Evolutionary conservation across 2,888 invertebrate species (phyloP).

Genomic region (Gerris lacustris): DNA sequence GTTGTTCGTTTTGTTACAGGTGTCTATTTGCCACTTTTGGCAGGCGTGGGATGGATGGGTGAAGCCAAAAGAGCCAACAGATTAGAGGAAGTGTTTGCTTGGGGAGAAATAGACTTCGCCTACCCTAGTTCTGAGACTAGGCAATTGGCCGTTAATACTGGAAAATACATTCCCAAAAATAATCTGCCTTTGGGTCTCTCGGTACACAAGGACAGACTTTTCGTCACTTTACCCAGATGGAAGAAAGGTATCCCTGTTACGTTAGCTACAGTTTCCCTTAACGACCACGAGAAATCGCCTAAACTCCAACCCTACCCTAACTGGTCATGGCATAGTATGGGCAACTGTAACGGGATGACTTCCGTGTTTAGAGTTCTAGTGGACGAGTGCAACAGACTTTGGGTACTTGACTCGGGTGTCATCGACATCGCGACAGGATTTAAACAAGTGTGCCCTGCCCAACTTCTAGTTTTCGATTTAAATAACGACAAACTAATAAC

Average conservation of each 20-base stretch:
- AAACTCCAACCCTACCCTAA: constrained; percentile 62
- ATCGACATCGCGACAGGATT: constrained; percentile 46
- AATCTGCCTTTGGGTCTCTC: constrained; percentile 64
- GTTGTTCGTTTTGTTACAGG: constrained; percentile 17
- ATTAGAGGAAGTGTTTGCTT: constrained; percentile 46
- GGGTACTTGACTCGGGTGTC: constrained; percentile 66
- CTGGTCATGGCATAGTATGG: constrained; percentile 54
- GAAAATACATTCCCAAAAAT: constrained; percentile 55
- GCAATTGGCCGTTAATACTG: constrained; percentile 45
- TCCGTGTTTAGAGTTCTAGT: constrained; percentile 36
- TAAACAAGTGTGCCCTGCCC: constrained; percentile 45
- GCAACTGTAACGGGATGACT: constrained; percentile 49
- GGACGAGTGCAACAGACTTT: constrained; percentile 62
- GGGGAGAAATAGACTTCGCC: constrained; percentile 62
- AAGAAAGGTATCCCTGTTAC: constrained; percentile 60
- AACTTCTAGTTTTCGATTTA: constrained; percentile 59
- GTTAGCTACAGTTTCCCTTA: constrained; percentile 56
- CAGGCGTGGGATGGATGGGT: constrained; percentile 23
- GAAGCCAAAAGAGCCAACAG: constrained; percentile 12
- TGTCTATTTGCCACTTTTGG: constrained; percentile 26
- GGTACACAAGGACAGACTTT: constrained; percentile 53
- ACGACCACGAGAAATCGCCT: constrained; percentile 50
- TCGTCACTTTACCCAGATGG: constrained; percentile 66
- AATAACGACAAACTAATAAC: constrained; percentile 56
- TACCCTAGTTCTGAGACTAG: constrained; percentile 49